Percentiles rank a stretch among this genome's conserved stretches.
These are phyloP conservation scores for Merodon equestris DNA, from an alignment of 2,888 invertebrate species.

Conservation along the genomic window DNA sequence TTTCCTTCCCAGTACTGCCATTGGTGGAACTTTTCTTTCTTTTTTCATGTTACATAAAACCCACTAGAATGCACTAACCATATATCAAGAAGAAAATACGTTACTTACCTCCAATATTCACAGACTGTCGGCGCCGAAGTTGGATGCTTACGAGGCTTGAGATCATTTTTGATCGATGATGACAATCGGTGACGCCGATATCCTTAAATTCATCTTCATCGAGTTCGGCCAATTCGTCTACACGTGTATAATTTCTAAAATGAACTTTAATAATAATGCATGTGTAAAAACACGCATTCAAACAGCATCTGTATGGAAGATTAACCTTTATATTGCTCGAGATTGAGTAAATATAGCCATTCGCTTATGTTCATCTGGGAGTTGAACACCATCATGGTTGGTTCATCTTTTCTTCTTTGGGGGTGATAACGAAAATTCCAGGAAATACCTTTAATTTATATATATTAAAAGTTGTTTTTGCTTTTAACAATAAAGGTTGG, in stretches of 20 bases:
- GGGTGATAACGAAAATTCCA: constrained; percentile 80
- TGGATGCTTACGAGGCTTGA: constrained; percentile 83
- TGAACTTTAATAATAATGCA: constrained; percentile 69
- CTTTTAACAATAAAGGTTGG: no score
- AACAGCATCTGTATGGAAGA: not conserved
- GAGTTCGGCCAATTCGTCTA: constrained; percentile 74
- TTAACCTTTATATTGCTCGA: constrained; percentile 80
- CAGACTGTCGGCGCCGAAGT: constrained; percentile 81
- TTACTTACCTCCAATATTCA: constrained; percentile 75
- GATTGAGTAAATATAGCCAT: constrained; percentile 83
- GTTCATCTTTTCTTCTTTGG: constrained; percentile 74
- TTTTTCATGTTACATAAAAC: not conserved
- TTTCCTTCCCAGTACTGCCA: constrained; percentile 70
- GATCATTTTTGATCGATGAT: constrained; percentile 83
- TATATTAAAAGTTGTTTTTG: no score
- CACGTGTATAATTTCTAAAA: constrained; percentile 71
- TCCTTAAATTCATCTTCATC: constrained; percentile 81
- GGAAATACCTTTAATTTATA: constrained; percentile 75
- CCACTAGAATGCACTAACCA: not conserved
- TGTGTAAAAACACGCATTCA: not conserved
- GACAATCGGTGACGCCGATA: constrained; percentile 82
- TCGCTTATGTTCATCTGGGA: constrained; percentile 81
- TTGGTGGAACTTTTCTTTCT: not conserved
- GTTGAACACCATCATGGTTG: constrained; percentile 74
- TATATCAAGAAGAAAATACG: not conserved